Base-by-base conservation (phyloP, 2,113 vertebrate species). In the Gnathonemus echidnorhynchus region DNA sequence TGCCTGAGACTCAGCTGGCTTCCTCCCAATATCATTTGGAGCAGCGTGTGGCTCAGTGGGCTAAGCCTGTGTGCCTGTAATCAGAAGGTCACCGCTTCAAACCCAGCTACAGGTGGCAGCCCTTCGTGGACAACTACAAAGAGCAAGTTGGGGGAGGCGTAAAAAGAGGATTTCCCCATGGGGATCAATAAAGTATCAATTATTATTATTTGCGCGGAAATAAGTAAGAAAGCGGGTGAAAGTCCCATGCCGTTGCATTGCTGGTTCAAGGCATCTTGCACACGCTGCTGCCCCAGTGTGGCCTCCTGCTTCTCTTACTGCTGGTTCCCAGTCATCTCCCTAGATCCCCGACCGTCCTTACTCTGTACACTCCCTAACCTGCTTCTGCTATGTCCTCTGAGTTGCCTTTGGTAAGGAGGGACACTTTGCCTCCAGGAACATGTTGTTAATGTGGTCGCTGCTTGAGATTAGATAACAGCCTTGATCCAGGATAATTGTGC, bases 381-480 rank as follows among this genome's bases (percentile, higher is more conserved):
- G 21, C 19, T 21, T 27, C 62, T 70, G 10, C n/a, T 70, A 70
- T 70, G 62, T 70, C 62, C 62, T 70, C n/a, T 70, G 31, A 39
- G 31, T 42, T 15, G 17, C 35, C 24, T 88, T 70, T 45, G 11
- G 5, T 42, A 45, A 46, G 3, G 17, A 27, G 62, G 5, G 2
- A 48, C 24, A 27, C 58, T 74, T 39, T 13, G 45, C 19, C 62
- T 89, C 62, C 87, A 15, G 46, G 31, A 58, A 56, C 15, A 56
- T 70, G 62, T 21, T 88, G 86, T 46, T 49, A 80, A 21, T 35
- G 42, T 24, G 42, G 86, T 52, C 21, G 21, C 48, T 80, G 66
- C 45, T 50, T 50, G 17, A 80, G 88, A 89, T 89, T 31, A 89
- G 46, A 89, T 89, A 74, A 89, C 66, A 89, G 66, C 46, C 27